Conservation (phyloP, 92 coral and sea anemone genomes). For the Phymanthus crucifer region DNA sequence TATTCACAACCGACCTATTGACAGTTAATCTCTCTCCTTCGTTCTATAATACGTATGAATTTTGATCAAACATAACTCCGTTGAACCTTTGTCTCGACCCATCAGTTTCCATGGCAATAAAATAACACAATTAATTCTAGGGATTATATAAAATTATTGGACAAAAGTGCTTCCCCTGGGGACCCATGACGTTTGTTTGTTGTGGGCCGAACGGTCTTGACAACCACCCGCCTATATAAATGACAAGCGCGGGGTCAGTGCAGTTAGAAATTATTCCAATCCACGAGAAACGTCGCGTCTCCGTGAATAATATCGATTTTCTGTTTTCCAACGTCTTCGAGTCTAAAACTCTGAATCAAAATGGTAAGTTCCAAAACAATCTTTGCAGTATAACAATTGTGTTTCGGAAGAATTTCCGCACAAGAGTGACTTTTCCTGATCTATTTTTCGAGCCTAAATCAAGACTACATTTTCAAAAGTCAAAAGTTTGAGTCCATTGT, state of each 20-base stretch:
- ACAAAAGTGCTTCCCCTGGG: not conserved
- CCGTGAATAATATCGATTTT: not conserved
- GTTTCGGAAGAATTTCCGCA: not conserved
- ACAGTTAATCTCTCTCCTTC: not conserved
- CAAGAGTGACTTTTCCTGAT: not conserved
- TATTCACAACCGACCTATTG: not conserved
- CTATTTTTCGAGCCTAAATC: too few species aligned
- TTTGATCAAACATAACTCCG: not conserved
- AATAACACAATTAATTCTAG: too few species aligned
- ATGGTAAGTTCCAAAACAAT: constrained; percentile 13
- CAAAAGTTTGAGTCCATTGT: too few species aligned
- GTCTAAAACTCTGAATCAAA: constrained; percentile 6
- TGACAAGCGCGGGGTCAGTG: not conserved
- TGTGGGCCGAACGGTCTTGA: not conserved
- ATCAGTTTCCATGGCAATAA: not conserved
- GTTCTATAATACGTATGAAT: not conserved
- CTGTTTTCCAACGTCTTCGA: not conserved
- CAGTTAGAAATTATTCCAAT: not conserved
- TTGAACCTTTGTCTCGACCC: not conserved
- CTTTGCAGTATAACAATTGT: not conserved
- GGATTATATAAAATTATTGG: too few species aligned
- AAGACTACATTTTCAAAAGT: too few species aligned
- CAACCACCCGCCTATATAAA: constrained; percentile 12
- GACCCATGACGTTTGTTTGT: constrained; percentile 18
- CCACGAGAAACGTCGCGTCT: constrained; percentile 28